These are phyloP conservation scores for Leptobrachium ailaonicum DNA, from an alignment of 2,113 vertebrate genomes.

Conservation along the genomic window DNA sequence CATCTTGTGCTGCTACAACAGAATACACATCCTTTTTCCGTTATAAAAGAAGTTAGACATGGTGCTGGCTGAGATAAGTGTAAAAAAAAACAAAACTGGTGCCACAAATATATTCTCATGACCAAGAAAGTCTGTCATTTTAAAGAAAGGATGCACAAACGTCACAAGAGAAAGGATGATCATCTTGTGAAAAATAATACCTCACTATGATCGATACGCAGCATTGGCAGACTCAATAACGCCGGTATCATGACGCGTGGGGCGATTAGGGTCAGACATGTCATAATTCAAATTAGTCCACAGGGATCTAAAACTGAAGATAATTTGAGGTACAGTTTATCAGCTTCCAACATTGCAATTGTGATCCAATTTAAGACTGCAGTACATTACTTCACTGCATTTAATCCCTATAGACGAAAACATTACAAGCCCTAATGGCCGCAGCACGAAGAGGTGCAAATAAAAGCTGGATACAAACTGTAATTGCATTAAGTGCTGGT, in stretches of 20 bases:
- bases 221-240: neutral
- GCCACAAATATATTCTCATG: too few species aligned
- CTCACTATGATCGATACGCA: too few species aligned
- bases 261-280: conserved; percentile 17
- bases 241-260: neutral
- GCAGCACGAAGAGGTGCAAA: conserved; percentile 55
- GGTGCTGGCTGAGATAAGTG: too few species aligned
- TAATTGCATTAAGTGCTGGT: conserved; percentile 78
- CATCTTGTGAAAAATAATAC: too few species aligned
- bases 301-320: conserved; percentile 6
- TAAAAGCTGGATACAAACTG: conserved; percentile 62
- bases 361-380: conserved; percentile 34
- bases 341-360: conserved; percentile 19
- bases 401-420: conserved; percentile 27
- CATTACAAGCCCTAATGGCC: conserved; percentile 55
- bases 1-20: too few species aligned
- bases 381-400: conserved; percentile 31
- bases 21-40: too few species aligned
- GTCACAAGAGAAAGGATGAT: too few species aligned
- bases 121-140: too few species aligned
- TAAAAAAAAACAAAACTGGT: too few species aligned
- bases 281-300: conserved; percentile 15
- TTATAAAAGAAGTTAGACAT: too few species aligned
- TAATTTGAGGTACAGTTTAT: conserved; percentile 30
- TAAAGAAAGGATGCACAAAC: too few species aligned